phyloP scores from a whole-genome alignment of 2,888 invertebrate species.

The Sarcophaga carnaria region DNA sequence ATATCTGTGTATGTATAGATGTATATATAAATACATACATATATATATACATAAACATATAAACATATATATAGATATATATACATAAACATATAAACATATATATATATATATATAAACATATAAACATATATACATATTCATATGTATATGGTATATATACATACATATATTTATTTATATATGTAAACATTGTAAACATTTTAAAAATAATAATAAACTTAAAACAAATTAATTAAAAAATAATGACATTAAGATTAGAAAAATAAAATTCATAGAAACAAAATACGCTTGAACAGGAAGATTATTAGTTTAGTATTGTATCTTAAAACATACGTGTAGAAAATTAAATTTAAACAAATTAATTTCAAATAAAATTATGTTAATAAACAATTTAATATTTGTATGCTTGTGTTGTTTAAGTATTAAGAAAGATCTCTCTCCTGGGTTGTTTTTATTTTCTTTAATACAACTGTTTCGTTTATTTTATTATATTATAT shows the following conservation, averaged over 20 bases:
- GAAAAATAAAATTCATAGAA: slow-evolving; percentile 49
- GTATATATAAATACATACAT: too few relatives aligned
- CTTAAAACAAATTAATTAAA: slow-evolving; percentile 59
- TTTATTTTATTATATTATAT: slow-evolving; percentile 36
- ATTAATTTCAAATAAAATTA: slow-evolving; percentile 35
- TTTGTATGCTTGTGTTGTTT: slow-evolving; percentile 22
- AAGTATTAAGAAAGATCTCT: slow-evolving; percentile 59
- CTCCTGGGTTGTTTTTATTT: slow-evolving; percentile 40
- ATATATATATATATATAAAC: background rate
- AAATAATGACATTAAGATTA: slow-evolving; percentile 30
- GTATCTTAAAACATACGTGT: slow-evolving; percentile 52
- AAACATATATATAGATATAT: too few relatives aligned
- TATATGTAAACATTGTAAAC: slow-evolving; percentile 41
- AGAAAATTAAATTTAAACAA: slow-evolving; percentile 46
- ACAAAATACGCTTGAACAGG: slow-evolving; percentile 51
- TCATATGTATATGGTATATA: slow-evolving; percentile 5
- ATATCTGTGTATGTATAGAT: background rate
- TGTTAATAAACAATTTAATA: slow-evolving; percentile 39
- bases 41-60: too few relatives aligned
- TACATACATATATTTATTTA: background rate
- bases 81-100: background rate
- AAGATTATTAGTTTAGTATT: slow-evolving; percentile 49
- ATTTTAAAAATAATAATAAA: slow-evolving; percentile 45
- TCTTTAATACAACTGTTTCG: slow-evolving; percentile 7
- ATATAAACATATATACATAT: background rate